Evolutionary conservation across 2,888 invertebrate species (phyloP), one percentile per base, ranked within the genome.

Genomic region (Ennomos erosarius): DNA sequence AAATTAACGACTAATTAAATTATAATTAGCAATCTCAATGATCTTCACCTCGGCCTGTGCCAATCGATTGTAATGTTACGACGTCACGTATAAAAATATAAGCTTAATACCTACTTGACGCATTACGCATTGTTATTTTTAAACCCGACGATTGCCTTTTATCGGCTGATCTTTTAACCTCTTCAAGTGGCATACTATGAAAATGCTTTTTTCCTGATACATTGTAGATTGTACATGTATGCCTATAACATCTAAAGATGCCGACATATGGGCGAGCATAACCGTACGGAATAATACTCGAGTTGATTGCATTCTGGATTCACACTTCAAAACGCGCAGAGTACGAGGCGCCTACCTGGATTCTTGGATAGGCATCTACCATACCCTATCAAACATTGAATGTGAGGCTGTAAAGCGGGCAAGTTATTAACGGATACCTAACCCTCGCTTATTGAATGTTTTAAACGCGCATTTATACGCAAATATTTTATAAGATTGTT

Each of bases 361-460:
- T 58, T 57, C 56, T 55, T 58, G 57, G 52, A 76, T 76, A 71
- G 70, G 59, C 62, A 76, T 77, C 76, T 69, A 26, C 62, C 49
- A 54, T 45, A 48, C 52, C 52, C 56, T 67, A 67, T 65, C 72
- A 68, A 74, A 73, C 50, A 63, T 52, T 55, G 62, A 64, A 67
- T 58, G 68, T 59, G 54, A 69, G 64, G 72, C 69, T 70, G 69
- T 76, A 79, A 81, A 76, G 67, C 76, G 71, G 63, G 61, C 70
- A 65, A 71, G 67, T 74, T 81, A 81, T 75, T 76, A 71, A 59
- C 73, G 68, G 74, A 78, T 71, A 73, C 74, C 70, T 78, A 76
- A 77, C 79, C 79, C 80, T 81, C 79, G 79, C 82, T 81, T 81
- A 78, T 82, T 82, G 83, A 83, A 88, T 86, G 84, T 82, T 75